Base-by-base conservation (phyloP, 2,797 vertebrate genomes). In the Salmo trutta region DNA sequence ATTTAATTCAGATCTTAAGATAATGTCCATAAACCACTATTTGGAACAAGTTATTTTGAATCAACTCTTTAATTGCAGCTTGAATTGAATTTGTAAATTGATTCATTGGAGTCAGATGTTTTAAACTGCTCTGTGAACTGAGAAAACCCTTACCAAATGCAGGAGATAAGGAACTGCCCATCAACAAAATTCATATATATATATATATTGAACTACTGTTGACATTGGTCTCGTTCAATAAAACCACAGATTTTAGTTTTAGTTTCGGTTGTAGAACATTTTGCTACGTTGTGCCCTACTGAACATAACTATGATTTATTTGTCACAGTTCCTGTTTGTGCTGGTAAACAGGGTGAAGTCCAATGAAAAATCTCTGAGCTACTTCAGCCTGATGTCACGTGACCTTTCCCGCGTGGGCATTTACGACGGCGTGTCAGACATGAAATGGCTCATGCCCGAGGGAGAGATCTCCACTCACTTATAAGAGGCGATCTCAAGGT, bases 341-440 rank as follows among this genome's bases (percentile, higher is more conserved):
- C 86, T 96, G 84, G 89, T 98, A 77, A 95, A 99, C 16, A 94
- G 94, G 73, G 88, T 91, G 33, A 93, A 93, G 75, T 90, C 92
- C 77, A 98, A 97, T 75, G 87, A 81, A 4, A 93, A 78, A 19
- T 90, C 93, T 3, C 75, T 97, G 74, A 90, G 88, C 0, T 98
- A 95, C 91, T 98, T 99, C 77, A 93, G 93, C 47, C 89, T 98
- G 73, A 95, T 93, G 80, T 91, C 92, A 33, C 78, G 89, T 74
- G 95, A 98, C 74, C 93, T 98, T 54, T 97, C 98, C 0, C 94
- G 95, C 51, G 85, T 99, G 4, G 96, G 95, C 16, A 89, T 98
- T 56, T 98, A 96, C 10, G 93, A 95, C 0, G 81, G 81, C 0
- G n/a, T 88, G 31, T 93, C 94, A 0, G 95, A 98, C 68, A 90